phyloP scores from a whole-genome alignment of 2,113 vertebrate genomes.

The Pavo muticus region DNA sequence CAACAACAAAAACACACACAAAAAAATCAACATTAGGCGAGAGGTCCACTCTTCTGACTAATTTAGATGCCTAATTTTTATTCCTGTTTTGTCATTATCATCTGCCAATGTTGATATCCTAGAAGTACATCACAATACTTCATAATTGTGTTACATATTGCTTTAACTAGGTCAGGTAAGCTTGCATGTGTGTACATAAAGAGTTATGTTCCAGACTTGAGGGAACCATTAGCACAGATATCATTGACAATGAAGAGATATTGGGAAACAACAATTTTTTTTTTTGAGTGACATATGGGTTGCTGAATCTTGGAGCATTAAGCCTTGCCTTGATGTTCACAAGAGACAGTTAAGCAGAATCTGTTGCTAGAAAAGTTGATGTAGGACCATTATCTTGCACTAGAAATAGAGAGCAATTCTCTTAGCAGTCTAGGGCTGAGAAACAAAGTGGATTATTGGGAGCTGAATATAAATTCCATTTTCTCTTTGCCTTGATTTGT shows the following conservation, averaged over 20 bases:
- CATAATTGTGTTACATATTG: too few species aligned
- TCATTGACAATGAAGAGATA: neutral
- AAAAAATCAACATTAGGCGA: neutral
- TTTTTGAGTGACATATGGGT: neutral
- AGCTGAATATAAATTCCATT: neutral
- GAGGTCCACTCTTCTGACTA: neutral
- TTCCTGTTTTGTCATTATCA: neutral
- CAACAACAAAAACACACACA: neutral
- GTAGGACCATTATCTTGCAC: accelerated
- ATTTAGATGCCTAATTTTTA: neutral
- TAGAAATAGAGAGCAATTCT: neutral
- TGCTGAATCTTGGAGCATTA: neutral
- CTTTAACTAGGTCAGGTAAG: neutral
- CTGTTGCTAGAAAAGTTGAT: neutral
- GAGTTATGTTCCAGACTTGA: neutral
- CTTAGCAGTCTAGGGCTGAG: neutral
- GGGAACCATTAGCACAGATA: too few species aligned
- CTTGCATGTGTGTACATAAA: neutral
- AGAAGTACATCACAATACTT: neutral
- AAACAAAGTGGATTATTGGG: neutral
- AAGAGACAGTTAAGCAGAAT: neutral
- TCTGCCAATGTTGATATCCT: neutral
- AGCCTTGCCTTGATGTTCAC: neutral
- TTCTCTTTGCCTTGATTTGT: neutral
- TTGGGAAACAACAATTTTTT: neutral